Evolutionary conservation across 2,888 invertebrate species (phyloP).

Genomic region (Cephus pulcher): DNA sequence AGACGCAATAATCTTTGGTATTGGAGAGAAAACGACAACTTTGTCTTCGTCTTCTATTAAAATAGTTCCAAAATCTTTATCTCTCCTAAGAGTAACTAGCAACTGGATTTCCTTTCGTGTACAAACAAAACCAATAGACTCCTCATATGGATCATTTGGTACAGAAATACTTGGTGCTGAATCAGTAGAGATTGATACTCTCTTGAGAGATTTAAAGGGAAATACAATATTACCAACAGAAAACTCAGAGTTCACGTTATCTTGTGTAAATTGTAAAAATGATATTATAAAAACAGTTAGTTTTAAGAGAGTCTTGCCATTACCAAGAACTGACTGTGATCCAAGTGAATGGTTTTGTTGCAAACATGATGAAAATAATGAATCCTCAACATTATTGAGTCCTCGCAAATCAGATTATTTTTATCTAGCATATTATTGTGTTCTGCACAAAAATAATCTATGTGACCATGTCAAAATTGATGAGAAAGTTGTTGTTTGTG

Average conservation of each 20-base stretch:
- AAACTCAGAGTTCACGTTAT: constrained; percentile 34
- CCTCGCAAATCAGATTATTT: constrained; percentile 54
- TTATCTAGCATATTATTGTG: constrained; percentile 49
- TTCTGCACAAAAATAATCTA: constrained; percentile 47
- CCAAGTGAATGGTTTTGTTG: constrained; percentile 63
- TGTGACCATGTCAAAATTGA: constrained; percentile 39
- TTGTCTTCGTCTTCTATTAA: constrained; percentile 44
- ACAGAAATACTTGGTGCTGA: constrained; percentile 47
- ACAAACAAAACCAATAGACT: constrained; percentile 49
- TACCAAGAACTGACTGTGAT: constrained; percentile 56
- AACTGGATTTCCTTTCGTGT: constrained; percentile 59
- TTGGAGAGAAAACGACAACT: constrained; percentile 39
- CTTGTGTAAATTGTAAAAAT: constrained; percentile 54
- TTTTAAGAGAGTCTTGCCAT: constrained; percentile 52
- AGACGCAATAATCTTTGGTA: constrained; percentile 42
- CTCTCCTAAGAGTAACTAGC: constrained; percentile 46
- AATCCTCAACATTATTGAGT: constrained; percentile 35
- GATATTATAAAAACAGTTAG: constrained; percentile 42
- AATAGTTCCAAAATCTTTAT: constrained; percentile 54
- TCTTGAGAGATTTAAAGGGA: constrained; percentile 13
- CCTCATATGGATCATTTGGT: constrained; percentile 51
- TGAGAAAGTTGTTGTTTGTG: constrained; percentile 46
- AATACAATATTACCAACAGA: constrained; percentile 37
- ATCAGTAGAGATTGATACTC: constrained; percentile 16
- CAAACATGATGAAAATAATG: constrained; percentile 37